A percentile compares a stretch with the other conserved stretches of the same genome.
Evolutionary conservation across 2,888 invertebrate species (phyloP).

Genomic region (Seira sanloemensis): DNA sequence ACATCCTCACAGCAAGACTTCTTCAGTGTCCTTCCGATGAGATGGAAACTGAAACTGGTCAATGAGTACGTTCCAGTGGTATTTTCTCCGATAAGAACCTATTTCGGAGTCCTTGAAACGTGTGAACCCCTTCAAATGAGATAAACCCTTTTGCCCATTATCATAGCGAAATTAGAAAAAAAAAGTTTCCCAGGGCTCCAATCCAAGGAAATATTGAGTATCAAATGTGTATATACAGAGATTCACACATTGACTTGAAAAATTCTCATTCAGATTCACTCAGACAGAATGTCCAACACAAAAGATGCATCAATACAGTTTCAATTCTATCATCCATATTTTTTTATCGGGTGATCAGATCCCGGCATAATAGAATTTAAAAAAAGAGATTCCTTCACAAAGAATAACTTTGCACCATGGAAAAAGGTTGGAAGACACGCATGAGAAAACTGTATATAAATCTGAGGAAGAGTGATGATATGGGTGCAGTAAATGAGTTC

Average conservation of each 20-base stretch:
- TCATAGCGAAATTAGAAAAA: not conserved
- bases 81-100: not conserved
- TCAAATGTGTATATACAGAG: not conserved
- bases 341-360: constrained; percentile 20
- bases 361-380: not conserved
- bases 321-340: not conserved
- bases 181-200: no score
- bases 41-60: not conserved
- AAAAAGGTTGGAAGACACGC: not conserved
- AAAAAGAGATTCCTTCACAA: not conserved
- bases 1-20: not conserved
- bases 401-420: not conserved
- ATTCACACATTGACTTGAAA: no score
- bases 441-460: not conserved
- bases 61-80: no score
- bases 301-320: constrained; percentile 20
- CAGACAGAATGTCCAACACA: constrained; percentile 5
- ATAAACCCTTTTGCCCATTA: constrained; percentile 8
- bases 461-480: not conserved
- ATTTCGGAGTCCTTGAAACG: constrained; percentile 31
- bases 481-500: not conserved
- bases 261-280: not conserved
- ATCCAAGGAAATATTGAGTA: not conserved
- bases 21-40: not conserved
- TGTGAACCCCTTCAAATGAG: constrained; percentile 49